Conservation (phyloP, 2,888 invertebrate species). For the Trissolcus japonicus region DNA sequence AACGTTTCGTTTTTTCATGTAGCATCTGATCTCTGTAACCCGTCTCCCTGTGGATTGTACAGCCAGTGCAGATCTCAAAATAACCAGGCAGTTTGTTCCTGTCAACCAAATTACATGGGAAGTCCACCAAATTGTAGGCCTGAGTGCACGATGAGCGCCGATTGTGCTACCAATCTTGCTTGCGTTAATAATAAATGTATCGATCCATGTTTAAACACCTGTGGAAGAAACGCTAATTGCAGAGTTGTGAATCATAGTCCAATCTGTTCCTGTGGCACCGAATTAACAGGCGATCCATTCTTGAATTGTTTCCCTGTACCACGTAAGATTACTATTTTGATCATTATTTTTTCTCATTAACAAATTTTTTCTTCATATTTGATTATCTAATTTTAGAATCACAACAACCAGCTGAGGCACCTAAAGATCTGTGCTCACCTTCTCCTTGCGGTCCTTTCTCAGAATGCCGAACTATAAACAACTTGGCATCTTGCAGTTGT, state of each 20-base stretch:
- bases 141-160: slow-evolving; percentile 87
- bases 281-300: slow-evolving; percentile 84
- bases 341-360: not conserved
- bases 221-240: slow-evolving; percentile 84
- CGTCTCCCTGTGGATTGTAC: slow-evolving; percentile 67
- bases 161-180: slow-evolving; percentile 85
- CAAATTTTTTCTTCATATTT: not conserved
- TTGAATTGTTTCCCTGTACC: slow-evolving; percentile 78
- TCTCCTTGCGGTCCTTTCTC: slow-evolving; percentile 80
- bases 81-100: slow-evolving; percentile 83
- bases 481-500: slow-evolving; percentile 76
- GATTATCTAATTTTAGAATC: slow-evolving; percentile 35
- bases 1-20: not conserved
- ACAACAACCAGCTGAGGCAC: slow-evolving; percentile 71
- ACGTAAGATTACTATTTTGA: slow-evolving; percentile 62
- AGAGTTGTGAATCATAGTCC: slow-evolving; percentile 89
- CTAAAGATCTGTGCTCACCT: slow-evolving; percentile 81
- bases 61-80: slow-evolving; percentile 86
- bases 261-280: slow-evolving; percentile 87
- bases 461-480: slow-evolving; percentile 72
- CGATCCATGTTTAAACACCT: slow-evolving; percentile 76
- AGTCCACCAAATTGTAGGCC: slow-evolving; percentile 85
- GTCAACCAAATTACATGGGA: slow-evolving; percentile 79
- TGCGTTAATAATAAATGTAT: slow-evolving; percentile 89
- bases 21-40: slow-evolving; percentile 64